Conservation (phyloP, 2,888 invertebrate genomes). For the Aporophyla nigra region DNA sequence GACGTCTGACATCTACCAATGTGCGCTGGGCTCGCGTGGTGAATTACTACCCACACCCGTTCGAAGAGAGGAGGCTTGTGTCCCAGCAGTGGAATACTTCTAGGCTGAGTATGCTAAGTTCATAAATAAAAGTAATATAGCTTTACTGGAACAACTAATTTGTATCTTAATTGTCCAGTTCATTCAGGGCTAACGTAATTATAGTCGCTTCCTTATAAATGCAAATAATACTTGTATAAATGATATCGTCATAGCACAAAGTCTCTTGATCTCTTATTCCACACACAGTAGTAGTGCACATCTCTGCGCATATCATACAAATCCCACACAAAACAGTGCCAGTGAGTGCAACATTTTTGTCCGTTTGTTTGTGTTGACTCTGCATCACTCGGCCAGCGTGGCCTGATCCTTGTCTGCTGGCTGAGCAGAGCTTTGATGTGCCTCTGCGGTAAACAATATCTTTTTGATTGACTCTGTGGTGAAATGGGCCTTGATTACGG, state of each 20-base stretch:
- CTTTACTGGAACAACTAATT: too few species aligned
- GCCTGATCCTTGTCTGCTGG: background rate
- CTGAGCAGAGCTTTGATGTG: constrained; percentile 1
- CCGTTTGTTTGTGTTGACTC: constrained; percentile 1
- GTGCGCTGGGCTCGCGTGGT: too few species aligned
- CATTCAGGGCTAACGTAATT: background rate
- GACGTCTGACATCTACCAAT: too few species aligned
- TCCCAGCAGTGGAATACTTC: too few species aligned
- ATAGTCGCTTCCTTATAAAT: background rate
- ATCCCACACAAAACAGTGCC: background rate
- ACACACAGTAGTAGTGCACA: background rate
- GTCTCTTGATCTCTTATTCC: background rate
- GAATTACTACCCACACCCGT: too few species aligned
- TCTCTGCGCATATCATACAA: background rate
- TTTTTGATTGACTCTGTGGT: constrained; percentile 1
- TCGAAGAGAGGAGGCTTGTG: too few species aligned
- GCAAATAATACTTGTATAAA: background rate
- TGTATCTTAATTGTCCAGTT: background rate
- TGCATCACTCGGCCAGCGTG: background rate
- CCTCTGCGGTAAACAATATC: background rate
- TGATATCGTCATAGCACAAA: background rate
- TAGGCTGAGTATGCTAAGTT: too few species aligned
- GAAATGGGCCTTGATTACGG: constrained; percentile 1
- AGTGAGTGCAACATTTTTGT: background rate
- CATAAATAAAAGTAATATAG: too few species aligned